Percentiles rank a stretch among this genome's conserved stretches.
Evolutionary conservation across 2,888 invertebrate species (phyloP).

Genomic region (Synanthedon vespiformis): DNA sequence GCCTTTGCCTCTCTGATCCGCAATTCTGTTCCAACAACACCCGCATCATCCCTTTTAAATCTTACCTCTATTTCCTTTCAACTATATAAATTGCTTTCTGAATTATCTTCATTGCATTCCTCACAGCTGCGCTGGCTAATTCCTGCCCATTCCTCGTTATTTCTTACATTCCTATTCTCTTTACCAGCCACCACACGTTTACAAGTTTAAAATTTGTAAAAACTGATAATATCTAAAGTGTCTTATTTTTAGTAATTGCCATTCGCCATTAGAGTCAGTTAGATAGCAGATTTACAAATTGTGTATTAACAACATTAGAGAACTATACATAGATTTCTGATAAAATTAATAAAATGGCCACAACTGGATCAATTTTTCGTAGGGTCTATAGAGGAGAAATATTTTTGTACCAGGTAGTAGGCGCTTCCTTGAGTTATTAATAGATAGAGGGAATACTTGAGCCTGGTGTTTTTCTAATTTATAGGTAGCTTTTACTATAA

Average conservation of each 20-base stretch:
- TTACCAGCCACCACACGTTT: constrained; percentile 34
- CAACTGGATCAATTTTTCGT: constrained; percentile 55
- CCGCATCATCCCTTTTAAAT: constrained; percentile 57
- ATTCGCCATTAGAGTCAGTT: constrained; percentile 50
- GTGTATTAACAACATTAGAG: constrained; percentile 51
- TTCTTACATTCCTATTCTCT: constrained; percentile 50
- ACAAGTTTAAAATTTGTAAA: constrained; percentile 30
- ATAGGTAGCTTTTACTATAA: constrained; percentile 48
- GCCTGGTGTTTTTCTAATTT: constrained; percentile 54
- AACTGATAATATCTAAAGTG: constrained; percentile 63
- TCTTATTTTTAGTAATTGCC: constrained; percentile 67
- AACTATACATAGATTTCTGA: constrained; percentile 43
- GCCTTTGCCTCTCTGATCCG: constrained; percentile 64
- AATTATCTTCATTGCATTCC: constrained; percentile 15
- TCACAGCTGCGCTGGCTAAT: constrained; percentile 18
- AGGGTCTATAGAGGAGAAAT: constrained; percentile 51
- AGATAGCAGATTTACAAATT: constrained; percentile 63
- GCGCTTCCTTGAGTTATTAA: constrained; percentile 54
- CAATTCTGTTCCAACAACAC: constrained; percentile 63
- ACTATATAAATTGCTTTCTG: constrained; percentile 5
- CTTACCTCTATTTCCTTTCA: background rate
- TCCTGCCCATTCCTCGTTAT: constrained; percentile 45
- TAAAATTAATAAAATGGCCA: constrained; percentile 25
- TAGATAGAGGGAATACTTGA: constrained; percentile 51
- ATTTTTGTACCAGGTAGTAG: constrained; percentile 62